Base-by-base conservation (phyloP, 2,797 vertebrate species). In the Serranus cabrilla region DNA sequence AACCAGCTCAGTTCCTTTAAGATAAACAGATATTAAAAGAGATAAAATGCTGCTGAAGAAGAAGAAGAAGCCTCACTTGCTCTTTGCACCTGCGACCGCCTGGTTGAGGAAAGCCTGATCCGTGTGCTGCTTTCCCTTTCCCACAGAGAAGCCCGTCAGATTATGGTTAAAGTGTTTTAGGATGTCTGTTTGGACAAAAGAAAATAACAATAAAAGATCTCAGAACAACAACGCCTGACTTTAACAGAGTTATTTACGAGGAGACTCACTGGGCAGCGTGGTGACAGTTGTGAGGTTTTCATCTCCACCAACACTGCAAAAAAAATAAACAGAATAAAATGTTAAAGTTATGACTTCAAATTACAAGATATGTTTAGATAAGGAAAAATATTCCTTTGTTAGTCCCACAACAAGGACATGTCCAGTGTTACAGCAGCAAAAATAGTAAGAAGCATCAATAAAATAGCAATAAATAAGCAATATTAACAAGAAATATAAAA, bases 241-340 rank as follows among this genome's bases (percentile, higher is more conserved):
- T 50, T 2, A 21, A 21, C 11, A 7, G 6, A 7, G 42, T 14
- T 16, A 63, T 14, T 16, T 71, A 21, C 25, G 13, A 60, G 43
- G 63, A 37, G 57, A 96, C 97, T 96, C 89, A 98, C 97, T 98
- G 45, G 97, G 96, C 63, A 98, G 92, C 63, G 97, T 98, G 46
- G 96, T 98, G 87, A 97, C 89, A 0, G 69, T 94, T 18, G 93
- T 91, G 72, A 99, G 93, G 4, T 91, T 94, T 1, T 47, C 85
- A 31, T 98, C 96, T 85, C 97, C 97, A 80, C 97, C 97, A 49
- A 96, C 89, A 61, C 97, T 99, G 84, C 8, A 52, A 46, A 67
- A 70, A 75, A 23, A 27, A 27, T 6, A 27, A 50, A 27, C 5
- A 60, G 7, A 57, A 52, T 2, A 23, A 10, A 18, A 16, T 7